Evolutionary conservation across 1,140 invertebrate genomes (phyloP), one percentile per base, ranked within the genome.

Genomic region (Apis dorsata): DNA sequence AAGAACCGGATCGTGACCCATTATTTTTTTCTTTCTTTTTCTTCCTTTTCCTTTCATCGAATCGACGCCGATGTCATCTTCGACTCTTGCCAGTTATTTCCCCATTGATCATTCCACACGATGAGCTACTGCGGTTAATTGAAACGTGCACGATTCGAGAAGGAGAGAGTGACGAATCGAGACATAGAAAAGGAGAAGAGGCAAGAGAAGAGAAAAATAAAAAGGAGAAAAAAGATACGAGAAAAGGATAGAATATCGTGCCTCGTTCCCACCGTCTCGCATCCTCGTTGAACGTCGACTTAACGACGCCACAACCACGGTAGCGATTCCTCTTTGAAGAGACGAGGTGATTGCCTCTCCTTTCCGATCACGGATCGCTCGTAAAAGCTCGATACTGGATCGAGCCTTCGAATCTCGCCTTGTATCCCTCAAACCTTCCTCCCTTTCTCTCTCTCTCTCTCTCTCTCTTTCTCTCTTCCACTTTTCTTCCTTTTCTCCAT

Each of bases 121-220:
- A 70, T 83, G 79, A 83, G 71, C 78, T 60, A 79, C 85, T 89
- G 89, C 85, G 79, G 77, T 87, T 89, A 92, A 92, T 92, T 92
- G 92, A 92, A 92, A 91, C 89, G 84, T 76, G 60, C 89, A 83
- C 81, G 55, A 21, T 62, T 57, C 44, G 57, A 17, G 24, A 0
- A 24, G 70, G 51, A 66, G 28, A 28, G 4, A 4, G 53, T 55
- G 24, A 63, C 62, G 44, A 51, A 65, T 76, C 62, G 62, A 62
- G 34, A 59, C 11, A n/a, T 13, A 21, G 15, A 51, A 19, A 55
- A 65, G 10, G 5, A 21, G 59, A 8, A 59, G 10, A 2, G 9
- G 8, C 4, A 49, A 12, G 2, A 17, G 10, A 49, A 8, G 24
- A 28, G n/a, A 24, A 28, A 3, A 62, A 62, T n/a, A 8, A 28